These are phyloP conservation scores for Tetramorium parvispinum DNA, from an alignment of 1,140 invertebrate species.

Conservation along the genomic window DNA sequence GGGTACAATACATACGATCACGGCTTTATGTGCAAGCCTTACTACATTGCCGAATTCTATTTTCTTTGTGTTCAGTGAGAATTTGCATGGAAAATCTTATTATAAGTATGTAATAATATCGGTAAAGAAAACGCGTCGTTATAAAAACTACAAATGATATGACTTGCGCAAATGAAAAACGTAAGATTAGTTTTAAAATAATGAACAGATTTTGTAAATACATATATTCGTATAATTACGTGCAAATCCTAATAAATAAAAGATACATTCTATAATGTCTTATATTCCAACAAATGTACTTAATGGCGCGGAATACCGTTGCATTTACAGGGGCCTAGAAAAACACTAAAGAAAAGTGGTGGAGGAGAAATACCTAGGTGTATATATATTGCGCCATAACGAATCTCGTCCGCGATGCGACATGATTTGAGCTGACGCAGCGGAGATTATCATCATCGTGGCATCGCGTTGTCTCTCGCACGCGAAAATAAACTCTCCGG, in stretches of 20 bases:
- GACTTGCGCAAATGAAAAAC: not conserved
- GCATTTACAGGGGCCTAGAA: not conserved
- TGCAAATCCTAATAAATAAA: not conserved
- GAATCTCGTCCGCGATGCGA: constrained; percentile 39
- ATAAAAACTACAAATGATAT: not conserved
- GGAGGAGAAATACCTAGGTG: not conserved
- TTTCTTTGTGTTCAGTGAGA: not conserved
- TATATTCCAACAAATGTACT: constrained; percentile 14
- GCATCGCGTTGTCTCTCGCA: constrained; percentile 34
- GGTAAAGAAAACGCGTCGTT: not conserved
- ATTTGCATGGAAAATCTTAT: not conserved
- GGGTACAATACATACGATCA: not conserved
- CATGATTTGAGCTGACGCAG: constrained; percentile 62
- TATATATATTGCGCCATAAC: constrained; percentile 29
- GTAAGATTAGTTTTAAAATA: not conserved
- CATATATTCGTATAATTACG: not conserved
- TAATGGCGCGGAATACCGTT: constrained; percentile 1
- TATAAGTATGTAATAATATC: not conserved
- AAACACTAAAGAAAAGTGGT: not conserved
- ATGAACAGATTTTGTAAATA: not conserved
- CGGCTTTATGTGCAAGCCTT: not conserved
- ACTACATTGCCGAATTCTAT: not conserved
- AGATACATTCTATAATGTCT: not conserved
- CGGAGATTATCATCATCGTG: constrained; percentile 56
- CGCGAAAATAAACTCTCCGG: constrained; percentile 48